Base-by-base conservation (phyloP, 92 coral and sea anemone species). In the Muricea muricata region DNA sequence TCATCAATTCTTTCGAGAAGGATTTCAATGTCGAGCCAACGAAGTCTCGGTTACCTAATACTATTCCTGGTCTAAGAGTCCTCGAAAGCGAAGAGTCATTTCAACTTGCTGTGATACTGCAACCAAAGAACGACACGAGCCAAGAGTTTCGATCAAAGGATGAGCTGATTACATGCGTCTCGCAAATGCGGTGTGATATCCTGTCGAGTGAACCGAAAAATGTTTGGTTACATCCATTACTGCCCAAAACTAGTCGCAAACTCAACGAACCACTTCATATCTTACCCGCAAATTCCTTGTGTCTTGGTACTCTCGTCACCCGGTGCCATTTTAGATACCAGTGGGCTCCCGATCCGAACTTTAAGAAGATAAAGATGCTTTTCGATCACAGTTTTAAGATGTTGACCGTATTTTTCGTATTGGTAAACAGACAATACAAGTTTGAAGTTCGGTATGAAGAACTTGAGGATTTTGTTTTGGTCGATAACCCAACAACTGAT, bases 401-500 rank as follows among this genome's bases (percentile, higher is more conserved):
- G 75, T 7, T 87, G 31, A 87, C 81, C 6, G 61, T 87, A 32
- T 6, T 37, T 6, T 78, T 68, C 3, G 46, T 11, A 39, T 32
- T 23, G 37, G 25, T 20, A 65, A 40, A 34, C 33, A 18, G 23
- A 18, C 4, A 15, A 52, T 78, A 65, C 73, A 86, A 86, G 73
- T 3, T 86, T n/a, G 89, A 86, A 33, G 32, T 86, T n/a, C 88
- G 87, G 26, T 94, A 94, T 89, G 82, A 82, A 11, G 94, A 93
- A 33, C 82, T 94, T 23, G 84, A 77, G n/a, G 90, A 91, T 21
- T 87, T 89, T 73, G 39, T 84, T 13, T 50, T 94, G 66, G 94
- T 94, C 12, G 92, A 94, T 77, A 66, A 26, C 20, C 63, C 52
- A 25, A 69, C 84, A 2, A 52, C 60, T 52, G 20, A 52, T 52